phyloP scores from a whole-genome alignment of 1,140 invertebrate species.

The Steinernema feltiae region DNA sequence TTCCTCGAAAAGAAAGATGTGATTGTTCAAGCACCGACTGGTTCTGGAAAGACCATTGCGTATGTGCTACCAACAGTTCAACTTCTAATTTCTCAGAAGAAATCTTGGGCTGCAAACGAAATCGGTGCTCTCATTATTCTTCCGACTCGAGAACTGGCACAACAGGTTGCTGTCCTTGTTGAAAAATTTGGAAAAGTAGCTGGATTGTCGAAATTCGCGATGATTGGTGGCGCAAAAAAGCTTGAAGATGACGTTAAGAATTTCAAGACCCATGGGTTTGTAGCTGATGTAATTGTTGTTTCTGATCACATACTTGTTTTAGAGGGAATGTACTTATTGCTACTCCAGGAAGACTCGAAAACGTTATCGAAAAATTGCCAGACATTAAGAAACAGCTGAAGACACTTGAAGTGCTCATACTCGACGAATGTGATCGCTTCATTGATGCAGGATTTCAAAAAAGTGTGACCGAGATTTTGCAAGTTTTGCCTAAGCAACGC shows the following conservation, averaged over 20 bases:
- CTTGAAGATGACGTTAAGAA: conserved; percentile 34
- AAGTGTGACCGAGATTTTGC: conserved; percentile 80
- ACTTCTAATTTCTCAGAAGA: conserved; percentile 36
- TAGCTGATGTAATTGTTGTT: conserved; percentile 5
- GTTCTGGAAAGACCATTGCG: conserved; percentile 55
- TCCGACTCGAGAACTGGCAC: conserved; percentile 37
- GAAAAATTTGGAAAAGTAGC: conserved; percentile 25
- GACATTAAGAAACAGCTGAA: conserved; percentile 43
- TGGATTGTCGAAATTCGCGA: conserved; percentile 10
- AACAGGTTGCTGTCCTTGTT: conserved; percentile 34
- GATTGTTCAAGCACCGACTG: conserved; percentile 56
- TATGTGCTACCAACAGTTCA: conserved; percentile 50
- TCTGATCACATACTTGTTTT: conserved; percentile 27
- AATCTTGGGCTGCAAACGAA: conserved; percentile 24
- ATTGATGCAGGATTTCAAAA: conserved; percentile 83
- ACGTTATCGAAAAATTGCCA: conserved; percentile 35
- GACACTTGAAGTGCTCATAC: conserved; percentile 76
- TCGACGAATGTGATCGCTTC: conserved; percentile 93
- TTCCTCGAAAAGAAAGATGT: conserved; percentile 45
- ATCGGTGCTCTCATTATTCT: conserved; percentile 39
- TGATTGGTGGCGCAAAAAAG: conserved; percentile 34
- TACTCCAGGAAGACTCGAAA: conserved; percentile 52
- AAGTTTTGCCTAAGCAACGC: conserved; percentile 81
- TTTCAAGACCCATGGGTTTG: conserved; percentile 17
- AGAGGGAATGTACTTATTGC: conserved; percentile 47